A percentile compares a stretch with the other conserved stretches of the same genome.
Conservation (phyloP, 2,797 vertebrate genomes). For the Lacerta bilineata region DNA sequence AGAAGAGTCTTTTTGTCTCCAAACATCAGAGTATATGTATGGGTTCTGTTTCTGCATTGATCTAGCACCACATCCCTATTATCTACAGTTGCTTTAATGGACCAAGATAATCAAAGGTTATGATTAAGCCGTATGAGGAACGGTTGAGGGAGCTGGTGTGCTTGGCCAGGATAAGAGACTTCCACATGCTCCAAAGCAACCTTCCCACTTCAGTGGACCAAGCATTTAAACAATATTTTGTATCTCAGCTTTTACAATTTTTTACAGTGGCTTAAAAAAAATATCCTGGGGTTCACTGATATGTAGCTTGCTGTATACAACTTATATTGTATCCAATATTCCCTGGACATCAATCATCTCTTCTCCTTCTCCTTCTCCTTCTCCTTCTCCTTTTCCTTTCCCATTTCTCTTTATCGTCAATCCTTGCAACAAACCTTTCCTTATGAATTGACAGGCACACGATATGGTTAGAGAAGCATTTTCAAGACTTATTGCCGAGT, state of each 20-base stretch:
- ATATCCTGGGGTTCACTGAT: background rate
- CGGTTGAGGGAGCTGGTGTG: too few species aligned
- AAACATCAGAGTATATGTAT: background rate
- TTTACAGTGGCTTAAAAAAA: slow-evolving; percentile 30
- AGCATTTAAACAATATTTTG: slow-evolving; percentile 41
- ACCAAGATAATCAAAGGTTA: background rate
- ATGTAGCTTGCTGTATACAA: background rate
- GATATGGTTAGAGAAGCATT: slow-evolving; percentile 46
- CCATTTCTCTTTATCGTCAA: slow-evolving; percentile 11
- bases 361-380: too few species aligned
- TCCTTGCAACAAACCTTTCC: slow-evolving; percentile 1
- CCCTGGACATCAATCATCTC: background rate
- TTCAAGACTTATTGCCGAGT: slow-evolving; percentile 36
- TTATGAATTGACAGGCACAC: slow-evolving; percentile 34
- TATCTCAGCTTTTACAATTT: slow-evolving; percentile 32
- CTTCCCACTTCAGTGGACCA: background rate
- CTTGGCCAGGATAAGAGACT: background rate
- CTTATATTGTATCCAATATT: slow-evolving; percentile 31
- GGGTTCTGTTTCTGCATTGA: background rate
- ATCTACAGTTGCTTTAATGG: background rate
- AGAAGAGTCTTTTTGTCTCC: background rate
- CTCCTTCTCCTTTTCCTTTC: slow-evolving; percentile 32
- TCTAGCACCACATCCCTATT: background rate
- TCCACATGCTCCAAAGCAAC: slow-evolving; percentile 12
- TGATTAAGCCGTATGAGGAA: too few species aligned